Evolutionary conservation across 2,797 vertebrate species (phyloP).

Genomic region (Enteromius argenteus): DNA sequence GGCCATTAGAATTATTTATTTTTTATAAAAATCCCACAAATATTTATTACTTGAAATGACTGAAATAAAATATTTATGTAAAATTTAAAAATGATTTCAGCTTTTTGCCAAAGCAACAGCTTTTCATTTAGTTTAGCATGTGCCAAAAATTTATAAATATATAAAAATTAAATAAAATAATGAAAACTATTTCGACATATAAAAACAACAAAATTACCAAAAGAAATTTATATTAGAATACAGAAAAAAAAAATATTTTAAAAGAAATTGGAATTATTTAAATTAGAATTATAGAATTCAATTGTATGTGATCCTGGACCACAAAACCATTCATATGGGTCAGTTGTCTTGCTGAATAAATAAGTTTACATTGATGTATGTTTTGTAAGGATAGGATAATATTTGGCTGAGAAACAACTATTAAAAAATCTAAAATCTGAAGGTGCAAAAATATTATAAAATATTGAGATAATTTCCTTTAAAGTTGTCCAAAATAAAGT

Average conservation of each 20-base stretch:
- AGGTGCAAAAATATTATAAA: too few relatives aligned
- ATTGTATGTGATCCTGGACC: neutral
- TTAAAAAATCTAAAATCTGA: too few relatives aligned
- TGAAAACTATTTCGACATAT: neutral
- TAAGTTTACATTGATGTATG: too few relatives aligned
- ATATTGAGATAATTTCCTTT: too few relatives aligned
- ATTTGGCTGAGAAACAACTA: too few relatives aligned
- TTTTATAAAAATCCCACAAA: neutral
- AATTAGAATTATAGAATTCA: neutral
- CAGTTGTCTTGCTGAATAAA: too few relatives aligned
- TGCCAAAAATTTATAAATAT: neutral
- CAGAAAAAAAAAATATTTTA: neutral
- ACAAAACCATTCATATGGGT: too few relatives aligned
- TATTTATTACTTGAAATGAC: neutral
- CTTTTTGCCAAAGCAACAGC: neutral
- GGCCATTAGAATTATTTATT: neutral
- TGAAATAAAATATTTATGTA: neutral
- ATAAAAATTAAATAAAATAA: neutral
- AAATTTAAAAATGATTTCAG: neutral
- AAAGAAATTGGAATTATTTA: neutral
- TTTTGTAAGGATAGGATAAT: too few relatives aligned
- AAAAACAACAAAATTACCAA: neutral
- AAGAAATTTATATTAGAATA: neutral
- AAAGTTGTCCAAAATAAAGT: too few relatives aligned
- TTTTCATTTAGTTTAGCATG: neutral